These are phyloP conservation scores for Epinotia brunnichana DNA, from an alignment of 2,888 invertebrate genomes.

Conservation along the genomic window DNA sequence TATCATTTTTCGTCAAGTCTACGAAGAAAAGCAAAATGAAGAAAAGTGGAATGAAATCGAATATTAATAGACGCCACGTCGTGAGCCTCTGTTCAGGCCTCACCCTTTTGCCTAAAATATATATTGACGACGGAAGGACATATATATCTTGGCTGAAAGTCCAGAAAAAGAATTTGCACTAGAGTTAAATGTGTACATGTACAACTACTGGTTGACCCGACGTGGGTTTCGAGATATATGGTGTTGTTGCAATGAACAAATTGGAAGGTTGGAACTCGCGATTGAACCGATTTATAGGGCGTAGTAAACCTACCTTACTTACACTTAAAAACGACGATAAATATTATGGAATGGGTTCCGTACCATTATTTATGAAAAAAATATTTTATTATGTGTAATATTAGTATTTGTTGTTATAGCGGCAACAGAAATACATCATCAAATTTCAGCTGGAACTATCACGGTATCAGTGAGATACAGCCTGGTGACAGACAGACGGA, in stretches of 20 bases:
- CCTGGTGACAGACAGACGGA: too few species aligned
- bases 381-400: too few species aligned
- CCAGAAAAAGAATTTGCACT: not conserved
- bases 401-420: too few species aligned
- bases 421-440: too few species aligned
- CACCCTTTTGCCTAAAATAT: slow-evolving; percentile 5
- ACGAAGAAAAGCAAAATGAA: slow-evolving; percentile 17
- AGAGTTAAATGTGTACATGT: slow-evolving; percentile 13
- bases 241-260: slow-evolving; percentile 10
- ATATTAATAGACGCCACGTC: slow-evolving; percentile 19
- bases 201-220: slow-evolving; percentile 13
- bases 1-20: slow-evolving; percentile 16
- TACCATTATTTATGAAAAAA: too few species aligned
- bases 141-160: slow-evolving; percentile 21
- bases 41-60: slow-evolving; percentile 26
- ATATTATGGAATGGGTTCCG: slow-evolving; percentile 18
- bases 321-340: slow-evolving; percentile 18
- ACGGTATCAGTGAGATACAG: too few species aligned
- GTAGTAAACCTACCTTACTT: slow-evolving; percentile 10
- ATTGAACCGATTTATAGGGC: slow-evolving; percentile 8
- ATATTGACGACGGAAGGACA: slow-evolving; percentile 20
- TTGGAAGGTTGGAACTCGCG: slow-evolving; percentile 17
- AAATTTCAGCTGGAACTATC: too few species aligned
- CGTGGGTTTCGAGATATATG: slow-evolving; percentile 15
- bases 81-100: slow-evolving; percentile 21